Percentiles rank a stretch among this genome's conserved stretches.
Evolutionary conservation across 1,140 invertebrate species (phyloP).

Genomic region (Sitophilus oryzae): DNA sequence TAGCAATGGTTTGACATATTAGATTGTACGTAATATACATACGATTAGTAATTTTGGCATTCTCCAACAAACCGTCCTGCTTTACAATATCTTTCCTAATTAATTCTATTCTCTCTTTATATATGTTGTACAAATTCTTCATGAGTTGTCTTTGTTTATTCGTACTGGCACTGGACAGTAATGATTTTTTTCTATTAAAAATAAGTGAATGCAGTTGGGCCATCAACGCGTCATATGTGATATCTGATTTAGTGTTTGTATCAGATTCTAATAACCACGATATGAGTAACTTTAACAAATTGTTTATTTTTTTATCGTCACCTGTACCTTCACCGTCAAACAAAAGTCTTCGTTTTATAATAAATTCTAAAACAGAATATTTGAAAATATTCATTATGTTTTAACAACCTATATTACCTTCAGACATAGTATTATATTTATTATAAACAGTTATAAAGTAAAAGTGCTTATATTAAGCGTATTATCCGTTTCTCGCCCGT

Average conservation of each 20-base stretch:
- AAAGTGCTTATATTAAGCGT: too few relatives aligned
- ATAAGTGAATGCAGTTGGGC: background rate
- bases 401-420: background rate
- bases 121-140: background rate
- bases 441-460: too few relatives aligned
- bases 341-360: conserved; percentile 79
- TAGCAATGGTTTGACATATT: background rate
- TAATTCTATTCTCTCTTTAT: background rate
- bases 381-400: too few relatives aligned
- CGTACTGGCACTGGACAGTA: background rate
- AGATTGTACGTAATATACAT: background rate
- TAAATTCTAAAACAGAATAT: conserved; percentile 75
- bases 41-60: background rate
- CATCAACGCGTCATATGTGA: background rate
- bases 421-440: background rate
- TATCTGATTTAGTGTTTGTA: background rate
- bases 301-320: conserved; percentile 83
- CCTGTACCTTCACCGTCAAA: conserved; percentile 95
- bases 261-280: conserved; percentile 58
- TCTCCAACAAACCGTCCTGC: background rate
- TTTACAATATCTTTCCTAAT: background rate
- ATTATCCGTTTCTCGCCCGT: too few relatives aligned
- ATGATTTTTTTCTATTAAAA: background rate
- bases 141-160: background rate
- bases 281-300: conserved; percentile 78